Evolutionary conservation across 2,113 vertebrate genomes (phyloP).

Genomic region (Zapus hudsonius): DNA sequence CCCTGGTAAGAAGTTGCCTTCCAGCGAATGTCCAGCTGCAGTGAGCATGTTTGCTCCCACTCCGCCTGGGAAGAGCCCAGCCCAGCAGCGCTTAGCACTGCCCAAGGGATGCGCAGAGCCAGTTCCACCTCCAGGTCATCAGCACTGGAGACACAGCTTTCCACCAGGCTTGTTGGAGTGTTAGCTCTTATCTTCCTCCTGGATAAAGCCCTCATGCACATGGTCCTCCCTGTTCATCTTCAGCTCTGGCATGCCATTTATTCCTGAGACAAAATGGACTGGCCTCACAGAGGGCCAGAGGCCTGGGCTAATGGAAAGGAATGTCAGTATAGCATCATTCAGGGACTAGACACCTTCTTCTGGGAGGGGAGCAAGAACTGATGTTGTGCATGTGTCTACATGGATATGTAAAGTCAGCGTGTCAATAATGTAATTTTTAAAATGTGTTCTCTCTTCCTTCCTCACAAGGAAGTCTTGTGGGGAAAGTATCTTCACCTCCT

Average conservation of each 20-base stretch:
- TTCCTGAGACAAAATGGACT: neutral
- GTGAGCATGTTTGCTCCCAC: neutral
- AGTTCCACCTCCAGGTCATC: neutral
- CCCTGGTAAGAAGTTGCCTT: neutral
- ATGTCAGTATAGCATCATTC: neutral
- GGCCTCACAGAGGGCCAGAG: neutral
- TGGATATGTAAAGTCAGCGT: neutral
- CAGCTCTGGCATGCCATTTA: neutral
- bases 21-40: neutral
- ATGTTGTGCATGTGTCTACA: too few relatives aligned
- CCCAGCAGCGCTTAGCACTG: neutral
- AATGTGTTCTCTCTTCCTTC: slow-evolving; percentile 24
- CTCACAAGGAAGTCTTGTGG: neutral
- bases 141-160: neutral
- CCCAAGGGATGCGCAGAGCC: neutral
- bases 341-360: neutral
- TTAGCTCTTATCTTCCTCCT: neutral
- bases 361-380: neutral
- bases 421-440: neutral
- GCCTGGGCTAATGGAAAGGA: neutral
- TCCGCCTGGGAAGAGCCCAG: neutral
- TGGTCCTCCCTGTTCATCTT: neutral
- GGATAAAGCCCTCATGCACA: neutral
- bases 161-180: neutral
- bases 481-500: neutral